Conservation (phyloP, 2,113 vertebrate species). For the Lethenteron reissneri region DNA sequence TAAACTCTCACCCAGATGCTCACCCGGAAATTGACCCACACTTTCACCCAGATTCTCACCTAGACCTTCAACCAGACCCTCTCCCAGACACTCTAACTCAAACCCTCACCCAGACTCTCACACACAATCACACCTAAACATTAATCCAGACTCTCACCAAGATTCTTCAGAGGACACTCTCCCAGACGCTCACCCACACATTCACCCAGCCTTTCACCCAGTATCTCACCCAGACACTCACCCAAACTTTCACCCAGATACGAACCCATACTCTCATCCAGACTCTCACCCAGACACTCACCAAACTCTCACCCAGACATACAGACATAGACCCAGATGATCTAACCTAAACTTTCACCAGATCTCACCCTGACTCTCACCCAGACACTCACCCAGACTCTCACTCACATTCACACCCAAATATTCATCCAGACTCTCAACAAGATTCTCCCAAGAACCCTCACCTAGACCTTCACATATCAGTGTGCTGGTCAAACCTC, state of each 20-base stretch:
- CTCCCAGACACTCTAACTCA: background rate
- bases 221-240: background rate
- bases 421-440: background rate
- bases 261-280: background rate
- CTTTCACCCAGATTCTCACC: background rate
- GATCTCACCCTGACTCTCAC: background rate
- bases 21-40: background rate
- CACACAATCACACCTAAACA: background rate
- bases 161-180: too few species aligned
- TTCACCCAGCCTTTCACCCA: background rate
- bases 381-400: background rate
- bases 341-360: background rate
- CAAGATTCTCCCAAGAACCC: background rate
- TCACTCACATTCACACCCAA: background rate
- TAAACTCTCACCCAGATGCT: background rate
- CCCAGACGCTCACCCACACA: background rate
- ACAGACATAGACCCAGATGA: too few species aligned
- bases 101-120: background rate
- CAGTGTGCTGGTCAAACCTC: too few species aligned
- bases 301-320: background rate
- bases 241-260: background rate
- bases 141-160: background rate
- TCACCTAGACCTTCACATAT: background rate
- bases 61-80: background rate
- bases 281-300: too few species aligned